Evolutionary conservation across 2,888 invertebrate genomes (phyloP).

Genomic region (Ptychoptera albimana): DNA sequence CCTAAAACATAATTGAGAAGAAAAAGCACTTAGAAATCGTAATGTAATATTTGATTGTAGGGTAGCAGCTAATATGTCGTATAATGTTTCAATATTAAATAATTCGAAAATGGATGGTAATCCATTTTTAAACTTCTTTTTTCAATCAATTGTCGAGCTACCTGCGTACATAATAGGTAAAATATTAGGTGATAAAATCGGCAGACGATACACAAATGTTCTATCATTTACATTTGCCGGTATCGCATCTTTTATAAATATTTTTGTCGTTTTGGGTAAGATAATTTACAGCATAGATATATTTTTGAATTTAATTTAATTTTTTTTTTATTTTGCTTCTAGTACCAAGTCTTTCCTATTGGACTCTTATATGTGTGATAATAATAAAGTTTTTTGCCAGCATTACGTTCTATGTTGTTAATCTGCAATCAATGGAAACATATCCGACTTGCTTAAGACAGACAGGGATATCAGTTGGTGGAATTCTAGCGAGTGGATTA

Average conservation of each 20-base stretch:
- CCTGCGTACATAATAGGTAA: slow-evolving; percentile 44
- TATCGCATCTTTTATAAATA: slow-evolving; percentile 28
- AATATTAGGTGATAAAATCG: slow-evolving; percentile 21
- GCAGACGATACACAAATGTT: background rate
- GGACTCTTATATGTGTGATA: slow-evolving; percentile 16
- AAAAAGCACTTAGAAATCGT: no score
- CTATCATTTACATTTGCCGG: slow-evolving; percentile 29
- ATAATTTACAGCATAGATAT: slow-evolving; percentile 2
- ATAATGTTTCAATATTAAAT: slow-evolving; percentile 35
- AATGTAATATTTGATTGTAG: no score
- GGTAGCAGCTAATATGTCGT: slow-evolving; percentile 13
- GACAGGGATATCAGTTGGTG: slow-evolving; percentile 43
- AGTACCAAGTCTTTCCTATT: background rate
- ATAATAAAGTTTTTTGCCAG: slow-evolving; percentile 37
- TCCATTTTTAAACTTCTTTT: slow-evolving; percentile 47
- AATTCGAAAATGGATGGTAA: slow-evolving; percentile 41
- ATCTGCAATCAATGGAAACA: slow-evolving; percentile 45
- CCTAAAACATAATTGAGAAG: no score
- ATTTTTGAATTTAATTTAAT: background rate
- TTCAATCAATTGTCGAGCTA: slow-evolving; percentile 44
- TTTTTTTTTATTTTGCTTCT: background rate
- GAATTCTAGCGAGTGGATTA: slow-evolving; percentile 37
- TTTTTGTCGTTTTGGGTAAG: slow-evolving; percentile 27
- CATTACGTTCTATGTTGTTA: slow-evolving; percentile 39
- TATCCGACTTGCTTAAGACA: slow-evolving; percentile 50